Evolutionary conservation across 2,888 invertebrate species (phyloP), one percentile per base, ranked within the genome.

Genomic region (Perdita meconis): DNA sequence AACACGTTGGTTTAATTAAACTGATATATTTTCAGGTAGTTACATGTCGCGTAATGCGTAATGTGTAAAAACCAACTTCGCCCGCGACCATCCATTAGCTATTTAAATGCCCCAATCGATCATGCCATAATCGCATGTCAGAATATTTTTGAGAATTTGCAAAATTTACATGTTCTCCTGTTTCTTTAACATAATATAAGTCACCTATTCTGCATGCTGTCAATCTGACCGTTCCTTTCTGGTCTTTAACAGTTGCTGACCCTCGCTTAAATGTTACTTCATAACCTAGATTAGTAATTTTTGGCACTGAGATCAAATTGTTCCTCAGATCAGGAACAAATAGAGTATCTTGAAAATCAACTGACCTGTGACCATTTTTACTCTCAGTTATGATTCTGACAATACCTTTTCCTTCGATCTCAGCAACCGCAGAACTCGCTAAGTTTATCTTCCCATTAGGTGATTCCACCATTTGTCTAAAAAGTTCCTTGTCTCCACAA

Each of bases 71-170:
- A n/a, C n/a, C n/a, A n/a, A n/a, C n/a, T n/a, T n/a, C n/a, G n/a
- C n/a, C n/a, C n/a, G n/a, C n/a, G n/a, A n/a, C n/a, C n/a, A n/a
- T n/a, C n/a, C n/a, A n/a, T n/a, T n/a, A n/a, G 19, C 16, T 36
- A 40, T 57, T 56, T 4, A 57, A 12, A 34, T 57, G 66, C 6
- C 47, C 57, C 2, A 57, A 36, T n/a, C 50, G 1, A 8, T 42
- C 47, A 26, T 57, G 66, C 57, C 66, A 66, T 3, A 42, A 13
- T 34, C 56, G 12, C 13, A 36, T n/a, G 13, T 57, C 22, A 30
- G 38, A 51, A 36, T 40, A 34, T 0, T 10, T 26, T 44, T 44
- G 19, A 34, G 12, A 10, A 26, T 53, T 38, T 13, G 26, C 42
- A 26, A n/a, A n/a, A 38, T 65, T 36, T 6, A 5, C 26, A n/a